Evolutionary conservation across 2,888 invertebrate genomes (phyloP).

Genomic region (Caenorhabditis wallacei): DNA sequence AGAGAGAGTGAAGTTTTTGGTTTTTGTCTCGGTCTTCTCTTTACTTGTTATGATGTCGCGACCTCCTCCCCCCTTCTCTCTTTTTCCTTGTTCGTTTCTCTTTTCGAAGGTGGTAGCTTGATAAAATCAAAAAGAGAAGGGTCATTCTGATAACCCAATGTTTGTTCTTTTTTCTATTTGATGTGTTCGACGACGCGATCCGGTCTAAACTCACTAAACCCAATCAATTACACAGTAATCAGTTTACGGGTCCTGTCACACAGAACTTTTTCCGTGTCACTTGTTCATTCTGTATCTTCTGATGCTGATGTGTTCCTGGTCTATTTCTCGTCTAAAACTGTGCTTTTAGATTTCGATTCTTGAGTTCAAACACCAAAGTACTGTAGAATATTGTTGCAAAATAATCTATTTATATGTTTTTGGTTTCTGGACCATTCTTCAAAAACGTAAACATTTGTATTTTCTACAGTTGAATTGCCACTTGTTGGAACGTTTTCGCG

Average conservation of each 20-base stretch:
- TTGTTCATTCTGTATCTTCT: constrained; percentile 1
- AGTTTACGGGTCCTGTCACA: constrained; percentile 28
- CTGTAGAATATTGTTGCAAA: too few species aligned
- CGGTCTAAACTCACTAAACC: constrained; percentile 20
- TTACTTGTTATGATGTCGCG: constrained; percentile 51
- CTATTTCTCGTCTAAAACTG: background rate
- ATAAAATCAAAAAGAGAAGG: constrained; percentile 12
- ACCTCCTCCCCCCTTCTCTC: constrained; percentile 9
- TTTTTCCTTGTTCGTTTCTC: constrained; percentile 14
- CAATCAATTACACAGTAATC: constrained; percentile 40
- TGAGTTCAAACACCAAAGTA: too few species aligned
- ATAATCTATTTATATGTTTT: background rate
- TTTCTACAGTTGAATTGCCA: background rate
- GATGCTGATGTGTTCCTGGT: too few species aligned
- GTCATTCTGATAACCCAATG: constrained; percentile 16
- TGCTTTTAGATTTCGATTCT: too few species aligned
- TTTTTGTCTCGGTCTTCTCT: constrained; percentile 44
- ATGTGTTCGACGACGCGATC: constrained; percentile 20
- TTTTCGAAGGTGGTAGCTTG: constrained; percentile 16
- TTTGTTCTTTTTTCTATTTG: constrained; percentile 25
- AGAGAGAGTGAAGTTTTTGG: constrained; percentile 40
- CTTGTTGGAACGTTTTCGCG: background rate
- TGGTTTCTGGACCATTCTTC: background rate
- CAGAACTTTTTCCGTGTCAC: constrained; percentile 18
- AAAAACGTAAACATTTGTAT: constrained; percentile 1